Conservation (phyloP, 92 coral and sea anemone species). For the Montipora capitata region DNA sequence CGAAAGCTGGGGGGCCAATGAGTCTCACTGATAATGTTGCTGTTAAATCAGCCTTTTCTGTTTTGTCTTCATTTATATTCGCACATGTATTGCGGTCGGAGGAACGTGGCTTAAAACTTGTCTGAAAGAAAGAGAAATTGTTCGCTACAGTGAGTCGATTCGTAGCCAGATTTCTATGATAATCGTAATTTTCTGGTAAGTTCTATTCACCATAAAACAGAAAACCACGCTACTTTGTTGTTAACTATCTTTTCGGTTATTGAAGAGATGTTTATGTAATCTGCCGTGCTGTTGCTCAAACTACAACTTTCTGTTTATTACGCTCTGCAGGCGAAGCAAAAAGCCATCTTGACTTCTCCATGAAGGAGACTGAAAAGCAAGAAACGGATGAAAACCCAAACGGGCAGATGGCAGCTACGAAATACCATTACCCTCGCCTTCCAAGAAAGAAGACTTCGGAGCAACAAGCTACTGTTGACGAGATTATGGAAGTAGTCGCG, state of each 20-base stretch:
- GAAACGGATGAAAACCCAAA: neutral
- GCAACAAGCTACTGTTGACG: conserved; percentile 87
- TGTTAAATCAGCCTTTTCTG: conserved; percentile 25
- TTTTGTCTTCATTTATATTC: conserved; percentile 25
- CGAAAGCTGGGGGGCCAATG: conserved; percentile 6
- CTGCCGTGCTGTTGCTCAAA: conserved; percentile 24
- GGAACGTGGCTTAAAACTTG: neutral
- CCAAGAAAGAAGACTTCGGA: conserved; percentile 70
- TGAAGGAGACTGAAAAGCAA: conserved; percentile 28
- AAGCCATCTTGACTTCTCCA: conserved; percentile 13
- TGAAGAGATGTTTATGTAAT: conserved; percentile 8
- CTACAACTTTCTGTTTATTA: conserved; percentile 25
- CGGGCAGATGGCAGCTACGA: conserved; percentile 18
- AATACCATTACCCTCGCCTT: conserved; percentile 17
- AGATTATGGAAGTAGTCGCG: conserved; percentile 85
- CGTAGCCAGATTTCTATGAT: no score
- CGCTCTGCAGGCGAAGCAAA: conserved; percentile 36
- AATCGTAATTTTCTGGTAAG: conserved; percentile 19
- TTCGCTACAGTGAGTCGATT: neutral
- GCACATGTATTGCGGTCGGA: neutral
- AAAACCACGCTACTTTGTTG: neutral
- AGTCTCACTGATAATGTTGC: conserved; percentile 10
- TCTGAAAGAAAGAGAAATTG: conserved; percentile 14
- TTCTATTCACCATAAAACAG: conserved; percentile 3
- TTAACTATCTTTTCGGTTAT: neutral